Percentiles rank a stretch among this genome's conserved stretches.
These are phyloP conservation scores for Drosophila vallismaia DNA, from an alignment of 2,888 invertebrate genomes.

Conservation along the genomic window DNA sequence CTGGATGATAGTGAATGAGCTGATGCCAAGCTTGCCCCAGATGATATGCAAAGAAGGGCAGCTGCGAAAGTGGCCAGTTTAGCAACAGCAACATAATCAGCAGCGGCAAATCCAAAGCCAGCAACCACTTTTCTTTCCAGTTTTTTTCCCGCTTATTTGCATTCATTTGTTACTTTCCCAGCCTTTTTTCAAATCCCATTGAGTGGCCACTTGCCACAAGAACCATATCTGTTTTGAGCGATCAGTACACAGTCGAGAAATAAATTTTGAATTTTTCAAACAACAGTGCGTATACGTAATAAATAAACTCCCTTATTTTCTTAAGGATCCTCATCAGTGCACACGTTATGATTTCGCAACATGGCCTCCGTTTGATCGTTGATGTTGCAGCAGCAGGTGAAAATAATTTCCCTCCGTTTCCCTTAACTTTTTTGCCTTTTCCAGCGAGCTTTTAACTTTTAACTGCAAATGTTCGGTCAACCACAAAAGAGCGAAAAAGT, in stretches of 20 bases:
- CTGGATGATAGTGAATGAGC: neutral
- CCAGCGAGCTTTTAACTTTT: constrained; percentile 67
- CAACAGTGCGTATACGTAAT: neutral
- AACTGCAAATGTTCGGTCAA: constrained; percentile 70
- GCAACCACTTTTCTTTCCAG: constrained; percentile 51
- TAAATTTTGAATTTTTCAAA: no score
- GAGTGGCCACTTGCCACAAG: neutral
- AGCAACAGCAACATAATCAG: constrained; percentile 54
- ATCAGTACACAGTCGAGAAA: neutral
- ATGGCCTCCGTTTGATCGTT: constrained; percentile 52
- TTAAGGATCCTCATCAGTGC: neutral
- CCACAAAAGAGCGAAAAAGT: constrained; percentile 66
- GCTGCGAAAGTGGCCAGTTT: constrained; percentile 67
- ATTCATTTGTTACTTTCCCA: constrained; percentile 50
- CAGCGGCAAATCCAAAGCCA: constrained; percentile 27
- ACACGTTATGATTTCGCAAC: constrained; percentile 29
- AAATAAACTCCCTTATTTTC: neutral
- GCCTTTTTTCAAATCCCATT: neutral
- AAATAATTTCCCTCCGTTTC: constrained; percentile 29
- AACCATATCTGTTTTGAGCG: neutral
- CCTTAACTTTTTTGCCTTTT: constrained; percentile 37
- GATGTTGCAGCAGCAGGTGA: constrained; percentile 49
- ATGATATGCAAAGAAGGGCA: constrained; percentile 51
- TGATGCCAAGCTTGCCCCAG: constrained; percentile 4
- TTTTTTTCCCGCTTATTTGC: constrained; percentile 63